Evolutionary conservation across 2,797 vertebrate genomes (phyloP).

Genomic region (Intellagama lesueurii): DNA sequence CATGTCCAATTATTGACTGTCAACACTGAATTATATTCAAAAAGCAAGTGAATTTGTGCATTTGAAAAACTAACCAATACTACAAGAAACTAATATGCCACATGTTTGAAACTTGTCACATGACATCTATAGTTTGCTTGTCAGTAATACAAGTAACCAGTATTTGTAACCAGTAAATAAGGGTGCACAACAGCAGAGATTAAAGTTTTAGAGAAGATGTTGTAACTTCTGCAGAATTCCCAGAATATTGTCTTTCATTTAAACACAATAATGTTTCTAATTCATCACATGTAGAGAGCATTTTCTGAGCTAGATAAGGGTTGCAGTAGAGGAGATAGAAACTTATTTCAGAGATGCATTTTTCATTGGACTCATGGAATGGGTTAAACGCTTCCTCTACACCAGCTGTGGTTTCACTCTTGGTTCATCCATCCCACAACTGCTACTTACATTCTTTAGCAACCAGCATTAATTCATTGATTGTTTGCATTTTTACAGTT

Average conservation of each 20-base stretch:
- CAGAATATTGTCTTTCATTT: not conserved
- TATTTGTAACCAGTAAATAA: not conserved
- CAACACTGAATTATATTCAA: not conserved
- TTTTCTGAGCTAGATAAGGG: too few species aligned
- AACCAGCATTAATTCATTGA: not conserved
- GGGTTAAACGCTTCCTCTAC: not conserved
- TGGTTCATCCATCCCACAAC: not conserved
- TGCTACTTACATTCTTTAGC: not conserved
- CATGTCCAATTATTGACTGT: not conserved
- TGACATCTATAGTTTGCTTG: too few species aligned
- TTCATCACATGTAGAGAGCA: not conserved
- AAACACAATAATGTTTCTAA: not conserved
- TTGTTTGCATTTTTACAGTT: not conserved
- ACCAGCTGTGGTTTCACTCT: not conserved
- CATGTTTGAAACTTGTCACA: not conserved
- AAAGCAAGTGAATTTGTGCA: conserved; percentile 30
- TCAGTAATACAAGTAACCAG: not conserved
- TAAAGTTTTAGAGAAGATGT: not conserved
- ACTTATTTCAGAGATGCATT: not conserved
- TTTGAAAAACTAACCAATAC: conserved; percentile 19
- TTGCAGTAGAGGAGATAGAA: too few species aligned
- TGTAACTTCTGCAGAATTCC: not conserved
- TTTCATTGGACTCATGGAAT: not conserved
- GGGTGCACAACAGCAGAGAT: not conserved
- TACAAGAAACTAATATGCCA: not conserved